Evolutionary conservation across 2,113 vertebrate genomes (phyloP).

Genomic region (Pionites leucogaster): DNA sequence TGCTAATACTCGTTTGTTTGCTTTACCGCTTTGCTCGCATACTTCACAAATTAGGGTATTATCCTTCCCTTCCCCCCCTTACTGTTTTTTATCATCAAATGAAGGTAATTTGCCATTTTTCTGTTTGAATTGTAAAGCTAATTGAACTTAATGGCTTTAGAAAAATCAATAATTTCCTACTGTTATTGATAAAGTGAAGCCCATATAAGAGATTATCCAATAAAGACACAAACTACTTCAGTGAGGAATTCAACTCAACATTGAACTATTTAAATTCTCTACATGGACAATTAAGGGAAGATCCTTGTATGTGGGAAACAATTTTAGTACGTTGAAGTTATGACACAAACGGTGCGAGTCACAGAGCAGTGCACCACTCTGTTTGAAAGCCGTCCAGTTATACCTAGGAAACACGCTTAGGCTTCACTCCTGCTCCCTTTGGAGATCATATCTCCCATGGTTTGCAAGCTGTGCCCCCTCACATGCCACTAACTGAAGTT

Average conservation of each 20-base stretch:
- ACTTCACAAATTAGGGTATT: constrained; percentile 66
- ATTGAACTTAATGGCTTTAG: constrained; percentile 79
- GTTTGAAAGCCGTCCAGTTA: background rate
- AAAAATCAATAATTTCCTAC: constrained; percentile 79
- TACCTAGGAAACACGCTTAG: background rate
- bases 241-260: constrained; percentile 63
- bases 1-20: constrained; percentile 24
- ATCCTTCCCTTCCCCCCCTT: constrained; percentile 12
- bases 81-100: constrained; percentile 66
- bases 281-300: background rate
- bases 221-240: constrained; percentile 67
- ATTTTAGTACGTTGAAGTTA: background rate
- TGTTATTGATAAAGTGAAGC: constrained; percentile 73
- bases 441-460: rapidly evolving
- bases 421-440: background rate
- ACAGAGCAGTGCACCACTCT: background rate
- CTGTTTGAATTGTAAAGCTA: constrained; percentile 74
- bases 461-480: background rate
- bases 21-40: constrained; percentile 23
- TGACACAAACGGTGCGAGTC: background rate
- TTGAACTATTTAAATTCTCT: constrained; percentile 62
- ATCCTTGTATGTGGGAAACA: constrained; percentile 24
- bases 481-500: background rate
- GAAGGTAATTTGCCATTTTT: constrained; percentile 71
- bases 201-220: constrained; percentile 65